Conservation (phyloP, 2,113 vertebrate genomes). For the Onychostruthus taczanowskii region DNA sequence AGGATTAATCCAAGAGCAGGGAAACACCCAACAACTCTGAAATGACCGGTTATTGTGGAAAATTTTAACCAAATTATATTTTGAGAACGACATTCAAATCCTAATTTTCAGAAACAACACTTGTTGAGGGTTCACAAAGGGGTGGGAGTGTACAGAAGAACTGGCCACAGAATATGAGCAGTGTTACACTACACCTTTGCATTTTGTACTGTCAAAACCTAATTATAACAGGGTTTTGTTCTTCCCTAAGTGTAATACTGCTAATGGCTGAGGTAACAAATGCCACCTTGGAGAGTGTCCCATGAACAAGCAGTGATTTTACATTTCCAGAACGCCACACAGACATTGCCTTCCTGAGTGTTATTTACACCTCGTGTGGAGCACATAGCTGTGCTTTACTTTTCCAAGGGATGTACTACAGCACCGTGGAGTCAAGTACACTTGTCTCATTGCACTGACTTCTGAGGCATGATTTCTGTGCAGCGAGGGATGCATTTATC, state of each 20-base stretch:
- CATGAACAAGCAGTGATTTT: neutral
- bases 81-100: neutral
- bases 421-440: neutral
- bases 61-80: neutral
- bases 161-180: neutral
- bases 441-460: constrained; percentile 26
- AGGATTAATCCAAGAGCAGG: neutral
- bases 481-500: constrained; percentile 24
- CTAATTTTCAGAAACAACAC: neutral
- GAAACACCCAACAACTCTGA: neutral
- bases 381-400: neutral
- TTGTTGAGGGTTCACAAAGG: neutral
- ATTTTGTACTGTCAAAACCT: neutral
- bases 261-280: neutral
- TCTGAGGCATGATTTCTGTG: neutral
- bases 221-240: neutral
- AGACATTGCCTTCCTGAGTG: neutral
- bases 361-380: neutral
- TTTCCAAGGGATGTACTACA: neutral
- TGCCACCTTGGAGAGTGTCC: neutral
- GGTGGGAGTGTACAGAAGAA: neutral
- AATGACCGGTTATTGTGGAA: neutral
- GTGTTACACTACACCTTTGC: neutral
- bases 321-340: neutral
- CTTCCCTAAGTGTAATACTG: neutral